These are phyloP conservation scores for Drosophila seclusa DNA, from an alignment of 2,888 invertebrate genomes.

Conservation along the genomic window DNA sequence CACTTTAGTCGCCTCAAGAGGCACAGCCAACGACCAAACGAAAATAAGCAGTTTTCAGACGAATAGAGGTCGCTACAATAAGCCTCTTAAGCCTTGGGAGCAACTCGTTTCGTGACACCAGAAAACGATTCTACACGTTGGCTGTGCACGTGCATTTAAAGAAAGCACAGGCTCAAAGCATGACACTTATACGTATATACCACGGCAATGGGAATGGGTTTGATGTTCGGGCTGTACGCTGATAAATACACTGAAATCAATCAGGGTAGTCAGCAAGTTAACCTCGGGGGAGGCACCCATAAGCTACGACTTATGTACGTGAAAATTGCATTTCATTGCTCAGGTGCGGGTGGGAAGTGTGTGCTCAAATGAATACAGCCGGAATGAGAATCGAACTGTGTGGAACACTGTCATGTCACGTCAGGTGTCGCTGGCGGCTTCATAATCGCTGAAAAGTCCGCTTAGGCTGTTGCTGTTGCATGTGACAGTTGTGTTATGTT, in stretches of 20 bases:
- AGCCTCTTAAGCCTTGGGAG: constrained; percentile 46
- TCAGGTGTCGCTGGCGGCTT: constrained; percentile 37
- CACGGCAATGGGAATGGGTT: constrained; percentile 3
- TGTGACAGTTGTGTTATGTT: constrained; percentile 77
- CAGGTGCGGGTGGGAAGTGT: constrained; percentile 18
- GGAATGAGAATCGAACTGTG: constrained; percentile 2
- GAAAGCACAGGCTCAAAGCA: constrained; percentile 22
- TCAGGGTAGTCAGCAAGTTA: constrained; percentile 59
- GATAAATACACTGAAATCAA: constrained; percentile 64
- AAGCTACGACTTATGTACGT: constrained; percentile 66
- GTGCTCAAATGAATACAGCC: constrained; percentile 2
- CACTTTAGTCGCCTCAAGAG: constrained; percentile 19
- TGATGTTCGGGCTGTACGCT: constrained; percentile 11
- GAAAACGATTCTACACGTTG: constrained; percentile 28
- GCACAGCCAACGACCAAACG: not conserved
- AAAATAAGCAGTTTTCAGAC: constrained; percentile 17
- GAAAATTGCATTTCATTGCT: constrained; percentile 75
- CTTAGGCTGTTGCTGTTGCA: constrained; percentile 59
- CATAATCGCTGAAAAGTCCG: constrained; percentile 41
- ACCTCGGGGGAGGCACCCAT: constrained; percentile 16
- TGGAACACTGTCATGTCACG: constrained; percentile 47
- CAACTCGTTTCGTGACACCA: constrained; percentile 44
- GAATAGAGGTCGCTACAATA: constrained; percentile 55
- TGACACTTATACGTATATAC: constrained; percentile 1
- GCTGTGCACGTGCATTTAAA: constrained; percentile 25